Base-by-base conservation (phyloP, 2,797 vertebrate genomes). In the Menidia menidia region DNA sequence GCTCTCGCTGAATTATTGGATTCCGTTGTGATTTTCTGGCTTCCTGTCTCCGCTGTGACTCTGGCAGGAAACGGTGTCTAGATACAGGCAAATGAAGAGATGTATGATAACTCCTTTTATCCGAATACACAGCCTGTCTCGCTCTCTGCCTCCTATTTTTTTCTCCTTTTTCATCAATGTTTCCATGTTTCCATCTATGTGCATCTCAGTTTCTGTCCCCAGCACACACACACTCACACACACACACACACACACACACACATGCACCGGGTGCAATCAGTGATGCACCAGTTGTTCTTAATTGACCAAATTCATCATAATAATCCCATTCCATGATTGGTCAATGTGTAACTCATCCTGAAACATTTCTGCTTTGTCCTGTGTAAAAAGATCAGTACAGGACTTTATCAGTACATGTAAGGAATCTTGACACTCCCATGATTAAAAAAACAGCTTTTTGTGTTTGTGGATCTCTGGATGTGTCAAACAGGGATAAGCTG, bases 81-180 rank as follows among this genome's bases (percentile, higher is more conserved):
- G 48, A 19, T 64, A 39, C 71, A 78, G 58, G 44, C 5, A 67
- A 50, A 57, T 11, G 2, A 54, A 60, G 67, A 83, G 81, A 84
- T 78, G 77, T 78, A 77, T 55, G 75, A 61, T 77, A 68, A 64
- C 64, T 66, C 77, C 60, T 76, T 31, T 50, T 50, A 64, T 77
- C 71, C 62, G 65, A 71, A 77, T 66, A 80, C 60, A 75, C 58
- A 71, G 75, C 18, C 67, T 71, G 63, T 43, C 50, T 65, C 31
- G 7, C 16, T 53, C 62, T 65, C 45, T 55, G 39, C 59, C 50
- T 60, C 62, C 50, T 18, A 25, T 25, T 60, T 60, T 59, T 18
- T 56, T 50, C 16, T 6, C 14, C 1, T 50, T 67, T 42, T 47
- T 64, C 15, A 14, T 47, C 35, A 25, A 16, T 55, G 66, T 71